These are phyloP conservation scores for Steinernema scapterisci DNA, from an alignment of 2,888 invertebrate genomes.

Conservation along the genomic window DNA sequence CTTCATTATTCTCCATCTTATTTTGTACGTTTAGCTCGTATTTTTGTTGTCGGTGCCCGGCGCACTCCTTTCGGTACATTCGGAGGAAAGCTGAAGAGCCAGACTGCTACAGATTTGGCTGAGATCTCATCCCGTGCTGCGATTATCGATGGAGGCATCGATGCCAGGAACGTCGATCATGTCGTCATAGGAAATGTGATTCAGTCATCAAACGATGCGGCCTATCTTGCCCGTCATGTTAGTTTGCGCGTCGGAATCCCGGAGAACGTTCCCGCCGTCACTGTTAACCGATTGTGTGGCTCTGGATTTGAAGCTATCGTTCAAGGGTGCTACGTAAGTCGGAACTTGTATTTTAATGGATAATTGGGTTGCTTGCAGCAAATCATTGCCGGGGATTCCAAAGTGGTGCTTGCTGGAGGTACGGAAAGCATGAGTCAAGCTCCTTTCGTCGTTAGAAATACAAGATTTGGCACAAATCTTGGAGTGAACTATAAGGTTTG, in stretches of 20 bases:
- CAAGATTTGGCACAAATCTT: conserved; percentile 80
- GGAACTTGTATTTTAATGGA: neutral
- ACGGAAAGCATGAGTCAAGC: conserved; percentile 92
- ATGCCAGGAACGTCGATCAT: conserved; percentile 84
- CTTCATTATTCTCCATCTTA: neutral
- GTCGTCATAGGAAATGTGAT: conserved; percentile 73
- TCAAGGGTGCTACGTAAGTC: conserved; percentile 75
- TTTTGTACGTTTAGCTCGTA: conserved; percentile 27
- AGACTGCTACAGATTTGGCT: conserved; percentile 75
- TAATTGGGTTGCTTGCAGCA: conserved; percentile 38
- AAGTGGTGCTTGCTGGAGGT: conserved; percentile 69
- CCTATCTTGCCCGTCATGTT: conserved; percentile 84
- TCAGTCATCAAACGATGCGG: conserved; percentile 77
- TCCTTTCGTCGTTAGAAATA: conserved; percentile 82
- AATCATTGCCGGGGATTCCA: conserved; percentile 52
- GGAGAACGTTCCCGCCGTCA: conserved; percentile 81
- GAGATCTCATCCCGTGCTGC: conserved; percentile 73
- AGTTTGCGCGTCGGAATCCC: conserved; percentile 84
- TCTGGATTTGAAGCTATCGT: conserved; percentile 95
- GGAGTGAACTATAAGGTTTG: conserved; percentile 32
- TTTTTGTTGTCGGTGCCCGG: conserved; percentile 55
- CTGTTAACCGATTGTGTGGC: conserved; percentile 91
- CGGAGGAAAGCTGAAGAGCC: conserved; percentile 75
- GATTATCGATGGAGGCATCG: conserved; percentile 76
- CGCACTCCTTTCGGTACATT: conserved; percentile 93